Conservation (phyloP, 1,140 invertebrate genomes). For the Drosophila oshimai region DNA sequence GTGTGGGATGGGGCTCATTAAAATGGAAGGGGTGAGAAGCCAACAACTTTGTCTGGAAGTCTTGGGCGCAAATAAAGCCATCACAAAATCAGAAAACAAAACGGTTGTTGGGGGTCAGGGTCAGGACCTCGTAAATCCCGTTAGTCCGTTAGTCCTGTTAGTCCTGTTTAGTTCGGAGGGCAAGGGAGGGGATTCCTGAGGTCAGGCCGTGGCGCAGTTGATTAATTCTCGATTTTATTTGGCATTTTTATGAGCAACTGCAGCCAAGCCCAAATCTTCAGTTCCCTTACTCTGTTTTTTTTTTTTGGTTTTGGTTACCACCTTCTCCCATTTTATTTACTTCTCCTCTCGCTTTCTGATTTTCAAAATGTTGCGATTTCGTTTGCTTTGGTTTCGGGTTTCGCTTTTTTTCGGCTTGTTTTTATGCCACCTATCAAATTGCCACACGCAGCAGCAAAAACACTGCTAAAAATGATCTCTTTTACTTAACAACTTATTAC, state of each 20-base stretch:
- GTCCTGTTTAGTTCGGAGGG: not conserved
- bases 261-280: conserved; percentile 3
- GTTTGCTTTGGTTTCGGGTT: conserved; percentile 28
- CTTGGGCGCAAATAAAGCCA: conserved; percentile 4
- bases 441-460: conserved; percentile 10
- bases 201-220: conserved; percentile 44
- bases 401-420: conserved; percentile 19
- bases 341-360: not conserved
- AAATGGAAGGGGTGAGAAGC: conserved; percentile 2
- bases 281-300: not conserved
- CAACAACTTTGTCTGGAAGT: conserved; percentile 1
- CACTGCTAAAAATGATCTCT: not conserved
- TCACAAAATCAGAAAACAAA: no score
- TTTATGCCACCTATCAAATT: conserved; percentile 35
- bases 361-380: conserved; percentile 22
- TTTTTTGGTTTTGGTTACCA: no score
- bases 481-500: not conserved
- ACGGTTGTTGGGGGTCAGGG: conserved; percentile 12
- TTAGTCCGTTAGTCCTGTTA: no score
- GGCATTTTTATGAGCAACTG: conserved; percentile 64
- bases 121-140: conserved; percentile 45
- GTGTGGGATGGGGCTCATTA: conserved; percentile 3
- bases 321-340: not conserved
- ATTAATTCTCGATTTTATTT: conserved; percentile 70
- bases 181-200: not conserved